Conservation (phyloP, 1,140 invertebrate genomes). For the Stenopsyche tienmushanensis region DNA sequence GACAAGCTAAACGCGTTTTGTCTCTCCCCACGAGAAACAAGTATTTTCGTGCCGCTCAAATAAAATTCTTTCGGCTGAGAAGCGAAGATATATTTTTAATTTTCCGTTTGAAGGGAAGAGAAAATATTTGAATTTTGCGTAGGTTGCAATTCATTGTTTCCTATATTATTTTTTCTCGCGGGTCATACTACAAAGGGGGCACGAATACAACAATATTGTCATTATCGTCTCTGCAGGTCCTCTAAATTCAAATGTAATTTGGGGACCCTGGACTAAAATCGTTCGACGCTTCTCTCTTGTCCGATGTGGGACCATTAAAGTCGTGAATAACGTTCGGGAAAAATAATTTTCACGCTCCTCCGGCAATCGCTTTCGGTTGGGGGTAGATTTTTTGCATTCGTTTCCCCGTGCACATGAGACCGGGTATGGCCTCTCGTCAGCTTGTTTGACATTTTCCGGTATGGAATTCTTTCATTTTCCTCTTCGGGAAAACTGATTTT, state of each 20-base stretch:
- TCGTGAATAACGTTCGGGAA: neutral
- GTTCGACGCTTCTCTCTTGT: neutral
- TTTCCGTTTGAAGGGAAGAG: too few relatives aligned
- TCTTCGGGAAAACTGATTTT: conserved; percentile 17
- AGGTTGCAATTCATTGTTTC: too few relatives aligned
- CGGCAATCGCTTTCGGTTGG: neutral
- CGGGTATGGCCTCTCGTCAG: conserved; percentile 11
- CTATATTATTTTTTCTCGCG: neutral
- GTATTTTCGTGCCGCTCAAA: too few relatives aligned
- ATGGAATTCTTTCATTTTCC: conserved; percentile 25
- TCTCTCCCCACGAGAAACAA: too few relatives aligned
- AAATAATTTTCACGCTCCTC: conserved; percentile 15
- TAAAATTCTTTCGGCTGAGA: too few relatives aligned
- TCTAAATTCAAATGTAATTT: conserved; percentile 6
- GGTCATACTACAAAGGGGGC: neutral
- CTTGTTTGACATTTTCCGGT: conserved; percentile 25
- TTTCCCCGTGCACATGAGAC: neutral
- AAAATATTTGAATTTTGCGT: too few relatives aligned
- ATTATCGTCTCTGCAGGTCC: neutral
- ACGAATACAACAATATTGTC: neutral
- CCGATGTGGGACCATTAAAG: neutral
- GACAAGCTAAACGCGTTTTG: too few relatives aligned
- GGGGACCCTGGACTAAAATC: neutral
- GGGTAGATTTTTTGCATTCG: conserved; percentile 7
- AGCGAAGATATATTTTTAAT: too few relatives aligned